Base-by-base conservation (phyloP, 2,113 vertebrate genomes). In the Pao palembangensis region DNA sequence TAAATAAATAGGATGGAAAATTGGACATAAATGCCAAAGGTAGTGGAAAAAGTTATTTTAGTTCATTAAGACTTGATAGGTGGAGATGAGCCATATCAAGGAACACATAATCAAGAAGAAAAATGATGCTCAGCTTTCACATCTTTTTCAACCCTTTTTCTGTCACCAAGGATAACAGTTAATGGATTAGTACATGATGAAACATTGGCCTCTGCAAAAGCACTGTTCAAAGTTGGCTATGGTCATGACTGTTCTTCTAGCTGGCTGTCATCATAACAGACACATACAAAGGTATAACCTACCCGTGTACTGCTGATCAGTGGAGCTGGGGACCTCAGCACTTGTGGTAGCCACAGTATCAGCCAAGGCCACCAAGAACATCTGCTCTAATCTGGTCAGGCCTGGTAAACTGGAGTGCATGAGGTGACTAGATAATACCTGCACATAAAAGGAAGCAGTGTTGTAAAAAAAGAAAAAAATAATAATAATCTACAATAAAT, bases 381-480 rank as follows among this genome's bases (percentile, higher is more conserved):
- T 99, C 87, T 99, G 97, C 87, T 99, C 97, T 12, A 99, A 87
- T 62, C 95, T 92, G 21, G 97, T 98, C 66, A 99, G 92, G 57
- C 97, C 97, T 8, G 97, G 97, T 10, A 99, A 89, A 81, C 97
- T 99, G 12, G 96, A 98, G 81, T 98, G 97, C 94, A 99, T 98
- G 23, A 99, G 91, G 81, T 99, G 97, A 77, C 95, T 98, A 75
- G 97, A 98, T 57, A 99, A 91, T 13, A 99, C 95, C 88, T 89
- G 67, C 19, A 61, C 8, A 66, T n/a, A 76, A 8, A 20, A 15
- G 44, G 28, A 8, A 54, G 19, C 10, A 31, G 10, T 42, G 6
- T 5, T 0, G 56, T 2, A 41, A 5, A 4, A 50, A n/a, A 42
- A 16, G 7, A 41, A 23, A 1, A 3, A 42, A 47, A 2, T n/a